Conservation (phyloP, 2,113 vertebrate genomes). For the Oophaga pumilio region DNA sequence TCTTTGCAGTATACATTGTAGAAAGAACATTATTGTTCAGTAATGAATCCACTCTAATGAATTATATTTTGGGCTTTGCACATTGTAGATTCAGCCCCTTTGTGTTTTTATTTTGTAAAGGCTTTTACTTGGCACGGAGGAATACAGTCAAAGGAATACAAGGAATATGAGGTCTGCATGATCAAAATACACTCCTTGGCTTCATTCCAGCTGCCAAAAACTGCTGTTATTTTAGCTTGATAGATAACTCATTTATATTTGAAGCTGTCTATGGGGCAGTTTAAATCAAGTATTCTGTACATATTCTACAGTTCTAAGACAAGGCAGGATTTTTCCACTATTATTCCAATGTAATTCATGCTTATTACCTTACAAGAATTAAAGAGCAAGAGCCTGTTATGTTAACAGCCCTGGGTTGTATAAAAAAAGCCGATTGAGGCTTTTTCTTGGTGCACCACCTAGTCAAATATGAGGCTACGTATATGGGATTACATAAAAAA, state of each 20-base stretch:
- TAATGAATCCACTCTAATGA: conserved; percentile 9
- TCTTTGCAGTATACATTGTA: neutral
- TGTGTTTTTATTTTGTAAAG: conserved; percentile 7
- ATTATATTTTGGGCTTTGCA: conserved; percentile 4
- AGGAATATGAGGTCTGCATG: conserved; percentile 36
- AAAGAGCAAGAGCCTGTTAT: neutral
- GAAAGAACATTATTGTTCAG: neutral
- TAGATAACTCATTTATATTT: conserved; percentile 44
- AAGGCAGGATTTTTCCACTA: neutral
- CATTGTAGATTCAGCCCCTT: conserved; percentile 24
- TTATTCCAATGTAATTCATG: conserved; percentile 11
- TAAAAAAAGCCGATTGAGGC: neutral
- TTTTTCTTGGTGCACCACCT: neutral
- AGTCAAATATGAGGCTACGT: neutral
- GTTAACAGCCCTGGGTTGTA: neutral
- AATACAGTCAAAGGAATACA: conserved; percentile 39
- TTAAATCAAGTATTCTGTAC: conserved; percentile 10
- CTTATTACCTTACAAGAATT: neutral
- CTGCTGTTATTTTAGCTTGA: conserved; percentile 42
- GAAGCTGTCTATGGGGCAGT: conserved; percentile 18
- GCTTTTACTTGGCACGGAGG: conserved; percentile 4
- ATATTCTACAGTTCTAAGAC: neutral
- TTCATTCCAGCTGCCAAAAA: conserved; percentile 30
- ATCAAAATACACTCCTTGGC: conserved; percentile 43
- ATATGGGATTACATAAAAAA: neutral